Percentiles rank a stretch among this genome's conserved stretches.
Conservation (phyloP, 2,888 invertebrate genomes). For the Temnothorax rugatulus region DNA sequence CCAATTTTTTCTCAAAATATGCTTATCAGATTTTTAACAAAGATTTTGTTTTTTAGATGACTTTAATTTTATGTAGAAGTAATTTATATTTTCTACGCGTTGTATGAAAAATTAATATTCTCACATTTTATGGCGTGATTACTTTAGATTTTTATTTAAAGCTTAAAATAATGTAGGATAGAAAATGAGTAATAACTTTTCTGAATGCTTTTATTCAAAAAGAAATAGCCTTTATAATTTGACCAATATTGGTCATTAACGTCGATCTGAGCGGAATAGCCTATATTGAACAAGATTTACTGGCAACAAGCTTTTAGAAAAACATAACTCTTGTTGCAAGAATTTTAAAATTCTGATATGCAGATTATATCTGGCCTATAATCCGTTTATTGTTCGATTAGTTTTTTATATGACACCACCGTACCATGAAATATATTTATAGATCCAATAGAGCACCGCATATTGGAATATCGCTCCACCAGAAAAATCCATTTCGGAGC, state of each 20-base stretch:
- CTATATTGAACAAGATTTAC: not conserved
- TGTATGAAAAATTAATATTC: not conserved
- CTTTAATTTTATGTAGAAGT: not conserved
- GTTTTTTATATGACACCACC: conserved; percentile 2
- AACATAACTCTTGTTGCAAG: not conserved
- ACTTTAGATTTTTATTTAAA: not conserved
- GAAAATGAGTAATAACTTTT: not conserved
- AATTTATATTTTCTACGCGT: not conserved
- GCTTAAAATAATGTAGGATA: not conserved
- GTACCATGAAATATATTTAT: conserved; percentile 11
- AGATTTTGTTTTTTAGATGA: not conserved
- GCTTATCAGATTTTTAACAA: not conserved
- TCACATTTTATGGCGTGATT: not conserved
- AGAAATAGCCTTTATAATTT: not conserved
- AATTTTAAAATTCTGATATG: conserved; percentile 4
- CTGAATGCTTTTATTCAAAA: not conserved
- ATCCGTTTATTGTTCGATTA: conserved; percentile 26
- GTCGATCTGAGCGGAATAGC: not conserved
- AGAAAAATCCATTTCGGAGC: conserved; percentile 21
- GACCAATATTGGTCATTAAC: not conserved
- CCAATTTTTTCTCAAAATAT: not conserved
- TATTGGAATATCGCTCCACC: conserved; percentile 5
- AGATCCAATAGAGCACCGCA: not conserved
- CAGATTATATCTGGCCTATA: conserved; percentile 8
- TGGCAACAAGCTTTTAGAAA: not conserved